These are phyloP conservation scores for Eilema depressum DNA, from an alignment of 2,888 invertebrate genomes.

Conservation along the genomic window DNA sequence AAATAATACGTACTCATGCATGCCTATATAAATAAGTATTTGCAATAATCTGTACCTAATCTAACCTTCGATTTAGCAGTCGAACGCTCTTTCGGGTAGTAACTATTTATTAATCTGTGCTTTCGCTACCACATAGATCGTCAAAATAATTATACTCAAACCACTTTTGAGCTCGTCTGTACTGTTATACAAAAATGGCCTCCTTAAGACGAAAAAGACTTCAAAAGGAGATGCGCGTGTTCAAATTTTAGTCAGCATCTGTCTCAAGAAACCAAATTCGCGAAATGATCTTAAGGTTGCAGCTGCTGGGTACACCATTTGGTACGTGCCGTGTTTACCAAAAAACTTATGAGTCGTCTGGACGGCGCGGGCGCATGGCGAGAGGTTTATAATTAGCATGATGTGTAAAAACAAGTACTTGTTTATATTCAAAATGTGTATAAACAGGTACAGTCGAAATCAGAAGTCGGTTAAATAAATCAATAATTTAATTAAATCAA, in stretches of 20 bases:
- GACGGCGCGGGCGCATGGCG: conserved; percentile 22
- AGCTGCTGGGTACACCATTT: conserved; percentile 79
- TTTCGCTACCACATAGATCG: not conserved
- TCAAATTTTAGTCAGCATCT: conserved; percentile 60
- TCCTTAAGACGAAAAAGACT: conserved; percentile 44
- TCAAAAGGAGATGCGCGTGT: conserved; percentile 34
- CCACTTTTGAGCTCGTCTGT: not conserved
- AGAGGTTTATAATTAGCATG: conserved; percentile 59
- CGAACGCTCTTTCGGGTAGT: not conserved
- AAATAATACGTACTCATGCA: not conserved
- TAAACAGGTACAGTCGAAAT: not conserved
- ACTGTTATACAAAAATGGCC: conserved; percentile 19
- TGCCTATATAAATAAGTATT: not conserved
- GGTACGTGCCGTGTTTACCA: conserved; percentile 74
- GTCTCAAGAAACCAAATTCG: conserved; percentile 75
- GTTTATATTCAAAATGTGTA: not conserved
- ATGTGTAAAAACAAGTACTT: not conserved
- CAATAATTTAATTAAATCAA: too few species aligned
- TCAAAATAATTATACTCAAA: not conserved
- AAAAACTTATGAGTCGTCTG: conserved; percentile 56
- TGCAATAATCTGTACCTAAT: not conserved
- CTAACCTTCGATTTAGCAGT: not conserved
- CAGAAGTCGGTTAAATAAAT: too few species aligned
- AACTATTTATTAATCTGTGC: too few species aligned
- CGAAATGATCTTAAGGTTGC: conserved; percentile 73